A percentile compares a stretch with the other conserved stretches of the same genome.
Evolutionary conservation across 2,888 invertebrate genomes (phyloP).

Genomic region (Amphipyra tragopoginis): DNA sequence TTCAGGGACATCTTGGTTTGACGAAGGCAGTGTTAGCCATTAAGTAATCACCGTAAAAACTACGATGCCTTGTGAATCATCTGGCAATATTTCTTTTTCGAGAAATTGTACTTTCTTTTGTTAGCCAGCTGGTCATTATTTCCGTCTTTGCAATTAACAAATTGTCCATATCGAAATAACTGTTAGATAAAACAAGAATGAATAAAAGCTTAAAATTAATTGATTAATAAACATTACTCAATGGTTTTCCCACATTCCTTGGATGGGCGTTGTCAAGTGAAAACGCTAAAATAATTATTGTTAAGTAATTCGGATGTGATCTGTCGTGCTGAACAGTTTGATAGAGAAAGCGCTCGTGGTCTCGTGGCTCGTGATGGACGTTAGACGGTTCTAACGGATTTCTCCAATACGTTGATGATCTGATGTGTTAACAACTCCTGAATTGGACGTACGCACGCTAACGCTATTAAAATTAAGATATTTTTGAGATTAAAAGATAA

Average conservation of each 20-base stretch:
- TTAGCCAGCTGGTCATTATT: conserved; percentile 8
- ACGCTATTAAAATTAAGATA: conserved; percentile 54
- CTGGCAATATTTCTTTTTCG: conserved; percentile 29
- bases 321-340: conserved; percentile 65
- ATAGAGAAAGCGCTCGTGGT: conserved; percentile 70
- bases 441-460: conserved; percentile 71
- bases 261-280: conserved; percentile 22
- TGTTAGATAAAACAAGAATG: neutral
- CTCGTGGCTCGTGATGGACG: conserved; percentile 64
- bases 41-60: conserved; percentile 23
- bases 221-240: conserved; percentile 4
- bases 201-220: conserved; percentile 1
- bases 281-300: conserved; percentile 38
- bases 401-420: conserved; percentile 69
- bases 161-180: conserved; percentile 13
- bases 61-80: conserved; percentile 27
- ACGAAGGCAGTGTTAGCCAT: conserved; percentile 16
- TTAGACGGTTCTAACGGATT: conserved; percentile 72
- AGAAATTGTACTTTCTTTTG: conserved; percentile 50
- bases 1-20: conserved; percentile 15
- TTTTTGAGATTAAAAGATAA: conserved; percentile 43
- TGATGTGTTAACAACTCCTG: conserved; percentile 64
- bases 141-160: conserved; percentile 23
- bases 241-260: conserved; percentile 29
- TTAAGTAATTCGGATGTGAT: conserved; percentile 63